Conservation (phyloP, 2,888 invertebrate genomes). For the Latrodectus hesperus region DNA sequence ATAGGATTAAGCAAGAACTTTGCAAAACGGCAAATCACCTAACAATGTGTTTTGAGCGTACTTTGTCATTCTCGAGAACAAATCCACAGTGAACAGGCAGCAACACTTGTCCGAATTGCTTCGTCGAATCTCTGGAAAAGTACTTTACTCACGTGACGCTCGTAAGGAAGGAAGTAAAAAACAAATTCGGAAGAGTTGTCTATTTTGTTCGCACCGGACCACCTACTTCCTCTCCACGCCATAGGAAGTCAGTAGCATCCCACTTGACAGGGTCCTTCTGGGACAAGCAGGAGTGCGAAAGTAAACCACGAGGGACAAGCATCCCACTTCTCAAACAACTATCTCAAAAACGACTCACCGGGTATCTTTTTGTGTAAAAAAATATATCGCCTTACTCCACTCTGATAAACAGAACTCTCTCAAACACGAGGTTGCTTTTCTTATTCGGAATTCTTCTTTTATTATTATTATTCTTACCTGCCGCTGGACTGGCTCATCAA, state of each 20-base stretch:
- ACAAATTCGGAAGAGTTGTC: conserved; percentile 45
- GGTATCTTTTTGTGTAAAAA: conserved; percentile 22
- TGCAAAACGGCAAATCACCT: too few species aligned
- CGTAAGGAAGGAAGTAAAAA: conserved; percentile 28
- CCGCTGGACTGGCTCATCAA: conserved; percentile 21
- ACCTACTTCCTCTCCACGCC: conserved; percentile 12
- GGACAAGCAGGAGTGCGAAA: conserved; percentile 56
- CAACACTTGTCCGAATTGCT: conserved; percentile 2
- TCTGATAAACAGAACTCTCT: conserved; percentile 36
- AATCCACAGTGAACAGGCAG: neutral
- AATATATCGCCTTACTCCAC: conserved; percentile 14
- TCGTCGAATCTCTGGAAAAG: conserved; percentile 4
- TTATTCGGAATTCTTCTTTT: neutral
- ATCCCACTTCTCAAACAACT: conserved; percentile 55
- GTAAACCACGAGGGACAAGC: conserved; percentile 45
- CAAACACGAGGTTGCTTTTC: neutral
- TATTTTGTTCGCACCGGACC: conserved; percentile 50
- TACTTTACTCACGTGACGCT: conserved; percentile 32
- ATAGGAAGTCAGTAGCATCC: neutral
- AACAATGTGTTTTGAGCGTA: too few species aligned
- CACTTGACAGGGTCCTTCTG: conserved; percentile 59
- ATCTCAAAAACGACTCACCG: conserved; percentile 43
- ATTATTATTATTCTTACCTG: neutral
- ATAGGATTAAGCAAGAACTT: too few species aligned
- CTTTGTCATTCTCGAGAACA: too few species aligned